Evolutionary conservation across 2,113 vertebrate species (phyloP).

Genomic region (Notarius quadriscutis): DNA sequence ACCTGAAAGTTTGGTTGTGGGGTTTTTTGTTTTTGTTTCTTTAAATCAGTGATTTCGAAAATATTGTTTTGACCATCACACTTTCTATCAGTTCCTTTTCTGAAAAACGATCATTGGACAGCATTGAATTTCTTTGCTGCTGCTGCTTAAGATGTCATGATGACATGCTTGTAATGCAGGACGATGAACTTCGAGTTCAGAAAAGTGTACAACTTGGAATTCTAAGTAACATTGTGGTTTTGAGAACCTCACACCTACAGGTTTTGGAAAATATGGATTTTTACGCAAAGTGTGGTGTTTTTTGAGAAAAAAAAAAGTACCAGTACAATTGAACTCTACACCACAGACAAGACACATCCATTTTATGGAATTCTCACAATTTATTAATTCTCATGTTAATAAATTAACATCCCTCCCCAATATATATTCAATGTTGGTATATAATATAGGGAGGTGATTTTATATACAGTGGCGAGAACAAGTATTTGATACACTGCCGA

Average conservation of each 20-base stretch:
- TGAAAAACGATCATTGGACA: not conserved
- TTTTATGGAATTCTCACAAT: not conserved
- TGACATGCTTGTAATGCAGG: not conserved
- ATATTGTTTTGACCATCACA: not conserved
- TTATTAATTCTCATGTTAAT: too few relatives aligned
- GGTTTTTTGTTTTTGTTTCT: slow-evolving; percentile 13
- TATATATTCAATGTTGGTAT: not conserved
- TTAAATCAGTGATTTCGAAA: not conserved
- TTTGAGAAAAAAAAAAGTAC: too few relatives aligned
- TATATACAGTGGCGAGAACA: too few relatives aligned
- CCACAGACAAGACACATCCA: not conserved
- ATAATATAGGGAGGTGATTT: not conserved
- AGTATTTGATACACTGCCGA: too few relatives aligned
- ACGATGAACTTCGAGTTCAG: not conserved
- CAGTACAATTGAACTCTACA: not conserved
- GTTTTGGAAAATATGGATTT: not conserved
- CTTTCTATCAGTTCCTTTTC: not conserved
- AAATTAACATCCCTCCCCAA: not conserved
- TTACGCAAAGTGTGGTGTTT: too few relatives aligned
- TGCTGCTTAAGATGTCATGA: not conserved
- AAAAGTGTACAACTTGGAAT: not conserved
- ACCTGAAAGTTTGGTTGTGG: slow-evolving; percentile 45
- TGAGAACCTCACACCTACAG: not conserved
- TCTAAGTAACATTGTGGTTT: not conserved
- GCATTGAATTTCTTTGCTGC: not conserved